Conservation (phyloP, 1,140 invertebrate genomes). For the Sitophilus oryzae region DNA sequence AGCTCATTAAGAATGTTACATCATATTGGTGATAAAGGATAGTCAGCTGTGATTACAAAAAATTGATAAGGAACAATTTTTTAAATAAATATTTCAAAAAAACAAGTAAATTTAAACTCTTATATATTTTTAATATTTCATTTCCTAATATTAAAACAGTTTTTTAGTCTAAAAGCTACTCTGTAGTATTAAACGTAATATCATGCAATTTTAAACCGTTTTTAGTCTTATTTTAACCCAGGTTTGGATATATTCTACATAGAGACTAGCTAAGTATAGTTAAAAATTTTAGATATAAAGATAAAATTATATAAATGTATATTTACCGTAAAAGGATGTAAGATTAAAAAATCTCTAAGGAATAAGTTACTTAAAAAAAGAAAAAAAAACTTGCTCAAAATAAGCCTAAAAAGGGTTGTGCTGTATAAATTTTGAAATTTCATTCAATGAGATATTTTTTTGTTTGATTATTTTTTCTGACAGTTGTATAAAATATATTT, state of each 20-base stretch:
- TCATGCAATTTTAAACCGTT: neutral
- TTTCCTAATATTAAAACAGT: no score
- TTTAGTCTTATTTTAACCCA: neutral
- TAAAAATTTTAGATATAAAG: neutral
- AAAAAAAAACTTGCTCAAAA: neutral
- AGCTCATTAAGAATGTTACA: no score
- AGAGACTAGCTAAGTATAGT: neutral
- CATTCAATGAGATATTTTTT: neutral
- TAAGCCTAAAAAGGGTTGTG: neutral
- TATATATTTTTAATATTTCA: no score
- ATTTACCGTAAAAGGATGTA: neutral
- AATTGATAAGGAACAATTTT: no score
- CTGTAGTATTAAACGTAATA: no score
- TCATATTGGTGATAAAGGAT: no score
- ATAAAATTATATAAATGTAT: neutral
- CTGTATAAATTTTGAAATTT: neutral
- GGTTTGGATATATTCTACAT: neutral
- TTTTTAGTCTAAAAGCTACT: no score
- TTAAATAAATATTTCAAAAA: no score
- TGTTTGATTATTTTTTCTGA: constrained; percentile 4
- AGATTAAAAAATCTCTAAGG: neutral
- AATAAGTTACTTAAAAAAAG: neutral
- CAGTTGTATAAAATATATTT: constrained; percentile 5
- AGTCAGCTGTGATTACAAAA: no score
- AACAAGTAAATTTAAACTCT: no score